These are phyloP conservation scores for Semotilus atromaculatus DNA, from an alignment of 2,797 vertebrate genomes.

Conservation along the genomic window DNA sequence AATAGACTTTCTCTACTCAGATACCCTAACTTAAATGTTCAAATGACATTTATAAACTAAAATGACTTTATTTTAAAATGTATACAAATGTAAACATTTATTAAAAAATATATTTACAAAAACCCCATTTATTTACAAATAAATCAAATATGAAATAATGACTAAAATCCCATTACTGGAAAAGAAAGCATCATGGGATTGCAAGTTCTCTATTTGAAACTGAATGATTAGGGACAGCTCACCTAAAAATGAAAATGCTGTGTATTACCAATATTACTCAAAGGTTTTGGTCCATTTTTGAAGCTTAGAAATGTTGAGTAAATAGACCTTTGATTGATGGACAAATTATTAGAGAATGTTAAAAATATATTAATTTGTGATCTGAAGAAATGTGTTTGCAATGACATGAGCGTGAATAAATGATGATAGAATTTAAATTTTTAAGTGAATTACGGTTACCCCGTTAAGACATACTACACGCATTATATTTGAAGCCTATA, in stretches of 20 bases:
- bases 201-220: too few species aligned
- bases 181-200: neutral
- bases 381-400: neutral
- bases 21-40: neutral
- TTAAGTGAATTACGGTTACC: neutral
- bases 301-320: neutral
- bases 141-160: neutral
- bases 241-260: too few species aligned
- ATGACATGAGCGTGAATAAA: neutral
- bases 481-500: neutral
- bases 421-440: neutral
- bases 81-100: neutral
- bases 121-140: neutral
- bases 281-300: neutral
- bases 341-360: neutral
- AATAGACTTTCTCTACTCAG: neutral
- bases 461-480: neutral
- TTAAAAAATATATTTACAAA: neutral
- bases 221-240: too few species aligned
- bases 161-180: too few species aligned
- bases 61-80: too few species aligned
- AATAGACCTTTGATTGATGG: neutral
- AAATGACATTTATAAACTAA: neutral
- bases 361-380: neutral
- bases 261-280: too few species aligned